Conservation (phyloP, 2,113 vertebrate species). For the Gasterosteus aculeatus region DNA sequence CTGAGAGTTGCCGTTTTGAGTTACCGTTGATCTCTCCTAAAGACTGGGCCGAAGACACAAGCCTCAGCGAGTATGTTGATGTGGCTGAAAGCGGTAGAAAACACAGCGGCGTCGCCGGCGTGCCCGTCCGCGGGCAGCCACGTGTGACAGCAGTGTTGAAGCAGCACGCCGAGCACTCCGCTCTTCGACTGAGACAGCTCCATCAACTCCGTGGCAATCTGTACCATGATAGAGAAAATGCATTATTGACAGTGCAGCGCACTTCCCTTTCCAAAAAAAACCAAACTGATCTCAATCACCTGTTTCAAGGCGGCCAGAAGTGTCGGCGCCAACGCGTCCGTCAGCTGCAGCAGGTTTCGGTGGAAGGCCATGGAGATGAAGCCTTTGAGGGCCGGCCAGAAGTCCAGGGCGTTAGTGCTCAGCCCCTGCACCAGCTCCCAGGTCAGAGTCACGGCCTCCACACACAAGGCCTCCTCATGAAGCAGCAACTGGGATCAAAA, state of each 20-base stretch:
- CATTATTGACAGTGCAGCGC: neutral
- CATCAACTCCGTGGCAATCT: constrained; percentile 85
- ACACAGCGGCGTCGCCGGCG: constrained; percentile 34
- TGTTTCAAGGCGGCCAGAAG: constrained; percentile 83
- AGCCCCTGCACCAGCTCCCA: constrained; percentile 89
- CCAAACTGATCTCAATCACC: constrained; percentile 72
- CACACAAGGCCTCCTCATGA: constrained; percentile 82
- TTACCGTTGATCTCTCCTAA: constrained; percentile 93
- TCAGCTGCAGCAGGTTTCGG: constrained; percentile 78
- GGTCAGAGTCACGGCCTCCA: constrained; percentile 84
- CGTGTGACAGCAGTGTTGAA: constrained; percentile 87
- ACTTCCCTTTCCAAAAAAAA: no score
- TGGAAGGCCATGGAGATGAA: constrained; percentile 88
- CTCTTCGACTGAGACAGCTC: constrained; percentile 89
- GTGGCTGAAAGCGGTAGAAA: constrained; percentile 83
- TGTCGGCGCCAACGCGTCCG: constrained; percentile 75
- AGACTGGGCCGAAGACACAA: constrained; percentile 90
- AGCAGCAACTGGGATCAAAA: constrained; percentile 78
- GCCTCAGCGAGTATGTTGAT: constrained; percentile 86
- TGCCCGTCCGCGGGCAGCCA: constrained; percentile 80
- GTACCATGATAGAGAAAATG: neutral
- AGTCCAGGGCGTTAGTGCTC: constrained; percentile 89
- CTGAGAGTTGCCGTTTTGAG: neutral
- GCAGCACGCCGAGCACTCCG: constrained; percentile 89
- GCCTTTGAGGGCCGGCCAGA: constrained; percentile 90